phyloP scores from a whole-genome alignment of 2,113 vertebrate genomes.

The Cebus imitator region DNA sequence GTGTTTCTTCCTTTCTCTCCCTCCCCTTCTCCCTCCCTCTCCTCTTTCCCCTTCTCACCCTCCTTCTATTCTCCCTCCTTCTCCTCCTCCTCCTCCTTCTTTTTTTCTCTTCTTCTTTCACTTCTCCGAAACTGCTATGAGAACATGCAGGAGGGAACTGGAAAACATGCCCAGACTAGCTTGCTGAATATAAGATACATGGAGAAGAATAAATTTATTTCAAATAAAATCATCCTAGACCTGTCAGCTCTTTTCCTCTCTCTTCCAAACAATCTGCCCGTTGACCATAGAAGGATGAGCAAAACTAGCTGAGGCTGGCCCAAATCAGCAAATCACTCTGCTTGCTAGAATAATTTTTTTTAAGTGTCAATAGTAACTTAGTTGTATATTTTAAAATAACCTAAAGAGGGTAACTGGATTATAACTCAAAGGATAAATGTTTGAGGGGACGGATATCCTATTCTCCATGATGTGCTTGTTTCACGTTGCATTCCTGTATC shows the following conservation, averaged over 20 bases:
- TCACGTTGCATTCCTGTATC: too few relatives aligned
- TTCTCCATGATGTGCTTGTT: too few relatives aligned
- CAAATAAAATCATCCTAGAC: not conserved
- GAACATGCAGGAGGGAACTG: not conserved
- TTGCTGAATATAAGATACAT: not conserved
- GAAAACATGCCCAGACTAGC: not conserved
- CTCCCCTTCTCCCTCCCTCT: fast-evolving
- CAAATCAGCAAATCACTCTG: not conserved
- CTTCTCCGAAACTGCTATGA: not conserved
- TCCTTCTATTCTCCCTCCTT: too few relatives aligned
- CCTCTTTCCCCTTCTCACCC: fast-evolving
- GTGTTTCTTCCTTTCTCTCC: not conserved
- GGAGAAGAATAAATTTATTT: not conserved
- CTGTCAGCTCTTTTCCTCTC: not conserved
- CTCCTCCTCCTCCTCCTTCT: too few relatives aligned
- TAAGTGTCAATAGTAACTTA: too few relatives aligned
- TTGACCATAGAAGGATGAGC: not conserved
- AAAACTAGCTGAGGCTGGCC: not conserved
- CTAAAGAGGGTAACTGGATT: too few relatives aligned
- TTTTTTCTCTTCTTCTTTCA: too few relatives aligned
- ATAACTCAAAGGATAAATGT: too few relatives aligned
- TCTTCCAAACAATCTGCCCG: not conserved
- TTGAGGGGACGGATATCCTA: too few relatives aligned
- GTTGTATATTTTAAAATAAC: too few relatives aligned
- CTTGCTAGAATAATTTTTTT: not conserved